Base-by-base conservation (phyloP, 2,797 vertebrate genomes). In the Pampus argenteus region DNA sequence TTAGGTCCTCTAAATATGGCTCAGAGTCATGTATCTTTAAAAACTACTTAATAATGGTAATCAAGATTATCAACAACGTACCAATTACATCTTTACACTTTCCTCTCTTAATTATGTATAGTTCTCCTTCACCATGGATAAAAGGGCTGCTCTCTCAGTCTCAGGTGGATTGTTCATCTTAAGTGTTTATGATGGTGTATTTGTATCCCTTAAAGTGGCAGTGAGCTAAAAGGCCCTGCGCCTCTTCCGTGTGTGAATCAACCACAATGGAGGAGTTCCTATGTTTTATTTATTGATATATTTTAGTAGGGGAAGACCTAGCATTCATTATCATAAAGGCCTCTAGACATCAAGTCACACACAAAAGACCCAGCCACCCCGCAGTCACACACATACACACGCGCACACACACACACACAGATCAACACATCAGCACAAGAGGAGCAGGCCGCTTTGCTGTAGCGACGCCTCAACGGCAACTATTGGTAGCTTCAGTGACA, bases 211-310 rank as follows among this genome's bases (percentile, higher is more conserved):
- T 91, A 89, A 90, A 91, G 88, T 87, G 83, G 81, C 86, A 90
- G 88, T 18, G 48, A 83, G 85, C 85, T 74, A 74, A 82, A 82
- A 82, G 66, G 73, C 54, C 76, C 59, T 25, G 61, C 3, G 60
- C 69, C 64, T 70, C 50, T 57, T 78, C 75, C 9, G 3, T 28
- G 67, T 71, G 74, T 17, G 79, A 76, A 62, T 88, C 90, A 87
- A 72, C 89, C 90, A 87, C 90, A 88, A 88, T 86, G 85, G 84
- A 90, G 89, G 65, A 73, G 83, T 82, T 84, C 71, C 87, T 82
- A 94, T 95, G 93, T 94, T 94, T 95, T 95, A 95, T 95, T 95
- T 95, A 95, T 95, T 88, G 90, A 92, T 90, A 89, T 83, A 82
- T 91, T 93, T 94, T 91, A 93, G 91, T 84, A 66, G 90, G 92